phyloP scores from a whole-genome alignment of 2,113 vertebrate species.

The Nycticebus coucang region DNA sequence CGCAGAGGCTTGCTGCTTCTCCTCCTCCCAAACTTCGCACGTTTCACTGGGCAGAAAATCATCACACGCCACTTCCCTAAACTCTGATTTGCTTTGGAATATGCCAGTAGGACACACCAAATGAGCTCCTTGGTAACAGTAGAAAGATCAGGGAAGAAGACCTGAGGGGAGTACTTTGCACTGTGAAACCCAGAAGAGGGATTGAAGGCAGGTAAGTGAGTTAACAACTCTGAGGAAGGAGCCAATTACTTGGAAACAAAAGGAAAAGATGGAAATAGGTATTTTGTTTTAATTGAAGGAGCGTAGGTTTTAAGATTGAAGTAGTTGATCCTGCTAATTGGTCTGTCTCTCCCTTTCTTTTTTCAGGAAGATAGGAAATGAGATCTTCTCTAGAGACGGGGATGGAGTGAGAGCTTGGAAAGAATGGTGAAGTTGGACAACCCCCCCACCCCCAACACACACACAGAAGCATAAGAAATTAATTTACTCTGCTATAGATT shows the following conservation, averaged over 20 bases:
- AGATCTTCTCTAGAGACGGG: not conserved
- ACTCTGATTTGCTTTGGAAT: not conserved
- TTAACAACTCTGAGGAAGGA: not conserved
- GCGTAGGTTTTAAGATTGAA: not conserved
- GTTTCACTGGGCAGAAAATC: not conserved
- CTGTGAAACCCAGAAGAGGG: not conserved
- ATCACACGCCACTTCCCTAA: not conserved
- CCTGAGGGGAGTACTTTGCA: not conserved
- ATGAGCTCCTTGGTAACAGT: not conserved
- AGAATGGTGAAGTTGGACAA: not conserved
- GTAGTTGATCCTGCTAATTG: not conserved
- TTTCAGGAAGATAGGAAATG: not conserved
- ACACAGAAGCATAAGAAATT: not conserved
- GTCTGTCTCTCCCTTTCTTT: not conserved
- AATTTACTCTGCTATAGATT: not conserved
- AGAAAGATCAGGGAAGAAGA: too few relatives aligned
- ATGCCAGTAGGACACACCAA: not conserved
- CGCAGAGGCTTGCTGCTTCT: not conserved
- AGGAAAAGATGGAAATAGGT: not conserved
- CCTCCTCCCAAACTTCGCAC: not conserved
- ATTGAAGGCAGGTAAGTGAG: not conserved
- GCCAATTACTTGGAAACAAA: not conserved
- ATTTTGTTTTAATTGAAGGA: not conserved
- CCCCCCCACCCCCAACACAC: not conserved
- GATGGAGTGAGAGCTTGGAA: not conserved